Evolutionary conservation across 1,140 invertebrate genomes (phyloP).

Genomic region (Leptinotarsa defecta): DNA sequence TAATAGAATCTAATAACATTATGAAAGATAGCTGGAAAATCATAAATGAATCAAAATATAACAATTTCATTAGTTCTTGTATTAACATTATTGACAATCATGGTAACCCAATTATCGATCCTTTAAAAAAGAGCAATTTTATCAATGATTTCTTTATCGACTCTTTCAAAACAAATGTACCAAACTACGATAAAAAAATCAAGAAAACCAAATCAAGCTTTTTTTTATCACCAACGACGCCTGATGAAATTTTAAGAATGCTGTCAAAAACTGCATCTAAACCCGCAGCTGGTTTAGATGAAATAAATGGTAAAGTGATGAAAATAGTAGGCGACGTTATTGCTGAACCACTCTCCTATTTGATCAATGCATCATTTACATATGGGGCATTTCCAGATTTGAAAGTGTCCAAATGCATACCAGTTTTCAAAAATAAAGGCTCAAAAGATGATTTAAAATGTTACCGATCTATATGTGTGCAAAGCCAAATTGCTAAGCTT

Average conservation of each 20-base stretch:
- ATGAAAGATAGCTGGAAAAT: too few relatives aligned
- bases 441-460: constrained; percentile 6
- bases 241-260: constrained; percentile 6
- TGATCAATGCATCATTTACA: constrained; percentile 10
- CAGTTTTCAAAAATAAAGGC: constrained; percentile 19
- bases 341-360: constrained; percentile 7
- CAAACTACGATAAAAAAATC: too few relatives aligned
- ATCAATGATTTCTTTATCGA: too few relatives aligned
- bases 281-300: constrained; percentile 2
- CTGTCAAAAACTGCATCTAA: constrained; percentile 14
- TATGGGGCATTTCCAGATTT: constrained; percentile 13
- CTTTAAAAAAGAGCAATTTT: too few relatives aligned
- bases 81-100: too few relatives aligned
- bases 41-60: too few relatives aligned
- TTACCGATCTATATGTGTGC: constrained; percentile 12
- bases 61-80: too few relatives aligned
- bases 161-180: too few relatives aligned
- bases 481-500: constrained; percentile 15
- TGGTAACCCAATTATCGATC: too few relatives aligned
- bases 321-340: constrained; percentile 11
- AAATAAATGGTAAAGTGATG: constrained; percentile 19
- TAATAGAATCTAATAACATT: too few relatives aligned
- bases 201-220: too few relatives aligned
- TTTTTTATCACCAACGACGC: too few relatives aligned
- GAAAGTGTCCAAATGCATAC: constrained; percentile 16